Evolutionary conservation across 1,140 invertebrate genomes (phyloP).

Genomic region (Intoshia linei): DNA sequence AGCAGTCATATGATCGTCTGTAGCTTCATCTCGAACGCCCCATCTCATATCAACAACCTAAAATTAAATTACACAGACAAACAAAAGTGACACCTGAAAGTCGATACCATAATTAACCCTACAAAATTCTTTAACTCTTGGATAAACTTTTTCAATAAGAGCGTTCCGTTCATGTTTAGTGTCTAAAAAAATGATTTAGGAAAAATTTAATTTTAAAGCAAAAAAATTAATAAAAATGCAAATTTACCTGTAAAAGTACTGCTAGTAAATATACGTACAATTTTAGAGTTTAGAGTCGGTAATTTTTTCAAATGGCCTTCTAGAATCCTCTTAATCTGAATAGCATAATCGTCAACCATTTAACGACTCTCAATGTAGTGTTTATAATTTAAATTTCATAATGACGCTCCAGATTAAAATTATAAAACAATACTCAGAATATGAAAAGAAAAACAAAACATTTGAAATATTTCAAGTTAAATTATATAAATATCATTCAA

Average conservation of each 20-base stretch:
- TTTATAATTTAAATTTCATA: neutral
- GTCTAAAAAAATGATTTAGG: conserved; percentile 37
- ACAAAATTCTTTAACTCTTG: conserved; percentile 75
- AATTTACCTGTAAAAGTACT: conserved; percentile 72
- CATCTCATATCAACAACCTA: conserved; percentile 8
- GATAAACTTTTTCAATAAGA: conserved; percentile 86
- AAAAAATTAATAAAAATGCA: too few species aligned
- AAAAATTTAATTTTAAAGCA: conserved; percentile 5
- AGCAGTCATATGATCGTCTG: conserved; percentile 5
- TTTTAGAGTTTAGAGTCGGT: conserved; percentile 74
- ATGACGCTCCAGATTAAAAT: neutral
- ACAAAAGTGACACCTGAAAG: conserved; percentile 40
- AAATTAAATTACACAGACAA: neutral
- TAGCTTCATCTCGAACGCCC: conserved; percentile 7
- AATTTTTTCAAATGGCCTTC: conserved; percentile 48
- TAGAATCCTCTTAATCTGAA: conserved; percentile 29
- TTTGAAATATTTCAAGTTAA: neutral
- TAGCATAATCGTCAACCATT: conserved; percentile 2
- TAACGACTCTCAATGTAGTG: neutral
- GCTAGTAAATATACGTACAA: conserved; percentile 84
- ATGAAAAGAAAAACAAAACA: neutral
- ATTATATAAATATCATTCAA: neutral
- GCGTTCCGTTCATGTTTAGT: conserved; percentile 85
- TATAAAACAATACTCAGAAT: neutral
- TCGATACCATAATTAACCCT: conserved; percentile 81